phyloP scores from a whole-genome alignment of 2,888 invertebrate genomes.

The Diploptera punctata region DNA sequence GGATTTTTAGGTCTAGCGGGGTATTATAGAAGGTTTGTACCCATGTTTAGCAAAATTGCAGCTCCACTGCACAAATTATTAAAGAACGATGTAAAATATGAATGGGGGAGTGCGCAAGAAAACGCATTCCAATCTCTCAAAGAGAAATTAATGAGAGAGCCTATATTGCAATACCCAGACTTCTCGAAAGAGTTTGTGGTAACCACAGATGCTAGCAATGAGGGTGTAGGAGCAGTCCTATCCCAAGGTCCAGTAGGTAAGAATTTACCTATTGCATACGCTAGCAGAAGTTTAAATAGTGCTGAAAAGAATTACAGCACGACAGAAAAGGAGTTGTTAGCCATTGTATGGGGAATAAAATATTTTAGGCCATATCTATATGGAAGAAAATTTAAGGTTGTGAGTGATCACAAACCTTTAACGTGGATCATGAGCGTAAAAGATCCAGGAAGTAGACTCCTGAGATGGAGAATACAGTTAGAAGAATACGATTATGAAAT shows the following conservation, averaged over 20 bases:
- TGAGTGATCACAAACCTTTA: constrained; percentile 42
- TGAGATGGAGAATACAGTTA: constrained; percentile 28
- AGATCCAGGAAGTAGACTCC: constrained; percentile 27
- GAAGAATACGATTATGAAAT: too few species aligned
- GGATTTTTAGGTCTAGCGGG: not conserved
- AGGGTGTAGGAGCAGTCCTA: not conserved
- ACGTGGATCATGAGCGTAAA: constrained; percentile 37
- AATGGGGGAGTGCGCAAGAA: too few species aligned
- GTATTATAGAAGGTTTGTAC: constrained; percentile 12
- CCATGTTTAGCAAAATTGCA: not conserved
- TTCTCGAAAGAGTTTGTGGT: not conserved
- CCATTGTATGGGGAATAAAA: not conserved
- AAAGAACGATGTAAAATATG: constrained; percentile 2
- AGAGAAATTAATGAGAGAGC: too few species aligned
- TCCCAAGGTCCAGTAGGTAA: not conserved
- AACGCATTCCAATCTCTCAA: constrained; percentile 28
- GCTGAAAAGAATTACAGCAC: not conserved
- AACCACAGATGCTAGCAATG: not conserved
- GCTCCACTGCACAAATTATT: not conserved
- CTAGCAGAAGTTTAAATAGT: not conserved
- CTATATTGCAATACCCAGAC: too few species aligned
- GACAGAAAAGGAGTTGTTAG: not conserved
- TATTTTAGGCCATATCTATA: not conserved
- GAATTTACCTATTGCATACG: not conserved
- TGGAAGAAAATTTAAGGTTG: constrained; percentile 40